A percentile compares a stretch with the other conserved stretches of the same genome.
phyloP scores from a whole-genome alignment of 1,140 invertebrate species.

The Steinernema feltiae region DNA sequence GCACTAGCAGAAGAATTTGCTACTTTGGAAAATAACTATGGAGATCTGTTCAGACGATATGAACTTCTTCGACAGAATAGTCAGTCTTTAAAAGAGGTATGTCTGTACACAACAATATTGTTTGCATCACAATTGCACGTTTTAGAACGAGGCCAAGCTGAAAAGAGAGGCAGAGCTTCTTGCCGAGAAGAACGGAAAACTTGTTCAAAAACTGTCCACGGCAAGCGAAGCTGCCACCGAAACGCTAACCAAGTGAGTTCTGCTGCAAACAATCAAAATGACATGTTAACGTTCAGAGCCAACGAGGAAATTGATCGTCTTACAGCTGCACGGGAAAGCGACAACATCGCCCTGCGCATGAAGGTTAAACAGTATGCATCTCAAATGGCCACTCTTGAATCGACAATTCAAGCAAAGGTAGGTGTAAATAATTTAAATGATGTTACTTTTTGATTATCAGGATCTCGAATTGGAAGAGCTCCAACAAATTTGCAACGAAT shows the following conservation, averaged over 20 bases:
- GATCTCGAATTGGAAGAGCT: not conserved
- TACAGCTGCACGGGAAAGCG: not conserved
- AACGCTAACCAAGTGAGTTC: not conserved
- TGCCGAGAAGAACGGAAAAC: not conserved
- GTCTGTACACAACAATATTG: not conserved
- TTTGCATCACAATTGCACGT: not conserved
- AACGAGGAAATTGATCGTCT: not conserved
- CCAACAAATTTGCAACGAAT: not conserved
- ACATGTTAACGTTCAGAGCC: not conserved
- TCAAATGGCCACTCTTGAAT: not conserved
- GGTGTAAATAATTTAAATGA: not conserved
- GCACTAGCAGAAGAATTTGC: not conserved
- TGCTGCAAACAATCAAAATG: not conserved
- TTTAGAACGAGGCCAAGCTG: not conserved
- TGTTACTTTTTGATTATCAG: not conserved
- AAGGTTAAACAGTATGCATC: not conserved
- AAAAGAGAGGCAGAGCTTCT: not conserved
- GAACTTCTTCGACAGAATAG: not conserved
- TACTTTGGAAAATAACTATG: not conserved
- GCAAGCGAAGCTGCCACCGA: not conserved
- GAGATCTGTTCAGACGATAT: not conserved
- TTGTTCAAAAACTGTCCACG: not conserved
- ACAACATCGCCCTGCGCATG: not conserved
- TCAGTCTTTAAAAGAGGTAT: not conserved
- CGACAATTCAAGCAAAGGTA: not conserved